Evolutionary conservation across 2,888 invertebrate genomes (phyloP).

Genomic region (Euplagia quadripunctaria): DNA sequence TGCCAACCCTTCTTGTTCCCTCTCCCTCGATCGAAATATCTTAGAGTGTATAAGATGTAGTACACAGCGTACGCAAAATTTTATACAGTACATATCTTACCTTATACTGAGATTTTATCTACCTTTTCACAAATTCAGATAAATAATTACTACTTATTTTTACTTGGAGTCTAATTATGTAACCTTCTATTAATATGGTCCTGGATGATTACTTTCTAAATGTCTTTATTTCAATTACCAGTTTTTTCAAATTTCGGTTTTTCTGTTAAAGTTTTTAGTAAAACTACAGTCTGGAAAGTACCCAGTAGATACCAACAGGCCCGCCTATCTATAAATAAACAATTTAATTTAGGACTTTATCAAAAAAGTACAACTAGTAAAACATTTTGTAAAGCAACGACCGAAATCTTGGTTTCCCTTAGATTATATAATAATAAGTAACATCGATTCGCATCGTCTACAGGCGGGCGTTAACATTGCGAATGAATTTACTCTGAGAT

Average conservation of each 20-base stretch:
- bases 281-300: background rate
- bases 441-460: conserved; percentile 45
- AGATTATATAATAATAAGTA: conserved; percentile 59
- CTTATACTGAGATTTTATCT: too few relatives aligned
- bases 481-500: conserved; percentile 52
- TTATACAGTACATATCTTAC: too few relatives aligned
- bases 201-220: background rate
- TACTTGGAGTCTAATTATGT: background rate
- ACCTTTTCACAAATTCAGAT: too few relatives aligned
- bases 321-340: too few relatives aligned
- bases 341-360: too few relatives aligned
- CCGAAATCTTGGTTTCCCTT: conserved; percentile 50
- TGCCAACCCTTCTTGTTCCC: too few relatives aligned
- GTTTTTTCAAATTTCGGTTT: too few relatives aligned
- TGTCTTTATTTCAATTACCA: background rate
- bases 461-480: conserved; percentile 36
- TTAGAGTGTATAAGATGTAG: too few relatives aligned
- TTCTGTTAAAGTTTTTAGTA: background rate
- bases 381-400: conserved; percentile 15
- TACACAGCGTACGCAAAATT: too few relatives aligned
- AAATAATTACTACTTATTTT: too few relatives aligned
- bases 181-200: background rate
- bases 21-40: too few relatives aligned
- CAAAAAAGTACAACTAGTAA: background rate
- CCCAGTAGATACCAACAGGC: too few relatives aligned